A percentile compares a stretch with the other conserved stretches of the same genome.
phyloP scores from a whole-genome alignment of 2,888 invertebrate species.

The Polymixis lichenea region DNA sequence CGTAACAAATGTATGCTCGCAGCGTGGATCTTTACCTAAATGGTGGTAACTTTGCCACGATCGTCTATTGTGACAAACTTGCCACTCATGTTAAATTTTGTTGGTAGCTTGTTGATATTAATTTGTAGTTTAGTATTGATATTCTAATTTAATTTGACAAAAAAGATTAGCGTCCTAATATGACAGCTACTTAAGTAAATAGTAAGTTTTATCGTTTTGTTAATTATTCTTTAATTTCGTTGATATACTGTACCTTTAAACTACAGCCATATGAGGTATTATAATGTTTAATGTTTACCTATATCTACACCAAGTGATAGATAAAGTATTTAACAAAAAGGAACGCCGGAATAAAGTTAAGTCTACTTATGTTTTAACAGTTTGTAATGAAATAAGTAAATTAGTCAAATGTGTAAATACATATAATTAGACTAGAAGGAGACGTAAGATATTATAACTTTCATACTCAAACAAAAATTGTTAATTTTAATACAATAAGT shows the following conservation, averaged over 20 bases:
- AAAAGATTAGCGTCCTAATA: not conserved
- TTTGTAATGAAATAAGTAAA: constrained; percentile 5
- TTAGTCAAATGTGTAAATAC: constrained; percentile 26
- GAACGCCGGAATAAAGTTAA: not conserved
- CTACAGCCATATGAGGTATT: not conserved
- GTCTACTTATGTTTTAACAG: constrained; percentile 1
- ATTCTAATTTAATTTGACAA: not conserved
- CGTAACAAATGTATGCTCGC: not conserved
- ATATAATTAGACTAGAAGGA: not conserved
- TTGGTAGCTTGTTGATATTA: constrained; percentile 21
- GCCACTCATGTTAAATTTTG: not conserved
- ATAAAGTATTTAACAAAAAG: constrained; percentile 11
- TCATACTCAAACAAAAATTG: not conserved
- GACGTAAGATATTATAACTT: not conserved
- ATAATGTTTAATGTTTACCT: not conserved
- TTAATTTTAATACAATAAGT: not conserved
- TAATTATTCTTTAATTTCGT: constrained; percentile 1
- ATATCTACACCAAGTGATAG: constrained; percentile 1
- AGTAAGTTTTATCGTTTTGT: constrained; percentile 7
- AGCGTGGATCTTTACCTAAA: not conserved
- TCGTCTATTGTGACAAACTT: constrained; percentile 22
- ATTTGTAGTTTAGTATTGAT: constrained; percentile 4
- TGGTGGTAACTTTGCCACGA: constrained; percentile 33
- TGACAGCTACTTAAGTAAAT: constrained; percentile 1
- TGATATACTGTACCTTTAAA: not conserved